phyloP scores from a whole-genome alignment of 1,140 invertebrate genomes.

The Nasonia vitripennis region DNA sequence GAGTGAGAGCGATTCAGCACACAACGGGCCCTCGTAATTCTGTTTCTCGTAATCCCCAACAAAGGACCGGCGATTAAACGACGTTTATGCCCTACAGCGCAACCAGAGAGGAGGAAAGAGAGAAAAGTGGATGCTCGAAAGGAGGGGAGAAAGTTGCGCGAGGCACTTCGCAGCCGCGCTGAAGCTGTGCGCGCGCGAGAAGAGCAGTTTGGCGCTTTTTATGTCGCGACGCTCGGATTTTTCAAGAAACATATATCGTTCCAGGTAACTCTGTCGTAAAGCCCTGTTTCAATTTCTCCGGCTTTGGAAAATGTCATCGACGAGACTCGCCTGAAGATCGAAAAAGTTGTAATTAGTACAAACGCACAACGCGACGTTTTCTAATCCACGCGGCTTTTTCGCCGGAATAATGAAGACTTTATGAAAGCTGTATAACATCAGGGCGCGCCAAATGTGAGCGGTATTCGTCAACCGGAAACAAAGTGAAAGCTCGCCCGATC shows the following conservation, averaged over 20 bases:
- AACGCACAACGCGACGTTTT: no score
- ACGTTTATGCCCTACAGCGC: constrained; percentile 14
- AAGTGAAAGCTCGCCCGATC: not conserved
- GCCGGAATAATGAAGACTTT: no score
- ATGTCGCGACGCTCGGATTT: not conserved
- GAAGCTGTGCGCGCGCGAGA: no score
- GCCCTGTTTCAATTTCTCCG: not conserved
- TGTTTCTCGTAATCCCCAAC: constrained; percentile 42
- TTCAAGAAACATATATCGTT: not conserved
- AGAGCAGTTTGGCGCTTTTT: not conserved
- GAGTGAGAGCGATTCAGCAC: constrained; percentile 11
- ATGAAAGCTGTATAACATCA: no score
- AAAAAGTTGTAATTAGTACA: not conserved
- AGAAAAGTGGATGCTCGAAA: not conserved
- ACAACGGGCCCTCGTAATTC: constrained; percentile 31
- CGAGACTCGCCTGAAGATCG: not conserved
- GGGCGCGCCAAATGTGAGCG: no score
- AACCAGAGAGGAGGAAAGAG: not conserved
- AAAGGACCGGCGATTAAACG: constrained; percentile 33
- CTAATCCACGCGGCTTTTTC: no score
- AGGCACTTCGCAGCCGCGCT: not conserved
- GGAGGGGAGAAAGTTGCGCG: not conserved
- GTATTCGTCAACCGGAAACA: not conserved
- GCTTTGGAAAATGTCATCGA: no score
- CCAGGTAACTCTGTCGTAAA: not conserved